Evolutionary conservation across 2,888 invertebrate genomes (phyloP).

Genomic region (Chesias legatella): DNA sequence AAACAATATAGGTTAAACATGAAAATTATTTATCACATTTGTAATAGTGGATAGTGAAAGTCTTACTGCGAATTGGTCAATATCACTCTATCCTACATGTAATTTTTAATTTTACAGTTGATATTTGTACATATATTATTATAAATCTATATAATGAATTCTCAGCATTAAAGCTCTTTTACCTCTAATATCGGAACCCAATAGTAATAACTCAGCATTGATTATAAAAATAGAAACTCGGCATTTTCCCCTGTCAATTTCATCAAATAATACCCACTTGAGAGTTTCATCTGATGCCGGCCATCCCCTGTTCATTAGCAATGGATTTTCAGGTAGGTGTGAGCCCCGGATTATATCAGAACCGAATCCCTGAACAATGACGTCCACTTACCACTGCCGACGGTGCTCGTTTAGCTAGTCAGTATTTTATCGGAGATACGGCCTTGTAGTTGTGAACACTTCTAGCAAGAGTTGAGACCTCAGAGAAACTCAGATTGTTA

Average conservation of each 20-base stretch:
- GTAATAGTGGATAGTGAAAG: too few species aligned
- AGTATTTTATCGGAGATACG: slow-evolving; percentile 3
- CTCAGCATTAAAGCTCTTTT: too few species aligned
- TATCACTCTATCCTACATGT: too few species aligned
- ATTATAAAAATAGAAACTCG: not conserved
- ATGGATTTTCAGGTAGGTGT: slow-evolving; percentile 49
- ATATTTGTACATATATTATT: too few species aligned
- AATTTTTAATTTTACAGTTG: too few species aligned
- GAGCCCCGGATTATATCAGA: slow-evolving; percentile 65
- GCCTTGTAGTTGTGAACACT: too few species aligned
- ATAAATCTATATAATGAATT: too few species aligned
- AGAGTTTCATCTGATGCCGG: slow-evolving; percentile 10
- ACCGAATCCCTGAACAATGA: slow-evolving; percentile 61
- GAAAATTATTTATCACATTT: too few species aligned
- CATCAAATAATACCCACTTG: slow-evolving; percentile 18
- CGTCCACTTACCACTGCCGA: slow-evolving; percentile 45
- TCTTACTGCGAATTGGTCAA: too few species aligned
- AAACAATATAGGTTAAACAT: too few species aligned
- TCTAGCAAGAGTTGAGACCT: too few species aligned
- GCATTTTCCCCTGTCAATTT: slow-evolving; percentile 1
- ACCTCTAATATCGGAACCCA: not conserved
- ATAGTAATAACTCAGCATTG: not conserved
- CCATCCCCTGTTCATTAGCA: slow-evolving; percentile 62
- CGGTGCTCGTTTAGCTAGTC: slow-evolving; percentile 58
- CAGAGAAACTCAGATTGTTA: too few species aligned